Evolutionary conservation across 64 coral and sea anemone species (phyloP).

Genomic region (Pocillopora verrucosa): DNA sequence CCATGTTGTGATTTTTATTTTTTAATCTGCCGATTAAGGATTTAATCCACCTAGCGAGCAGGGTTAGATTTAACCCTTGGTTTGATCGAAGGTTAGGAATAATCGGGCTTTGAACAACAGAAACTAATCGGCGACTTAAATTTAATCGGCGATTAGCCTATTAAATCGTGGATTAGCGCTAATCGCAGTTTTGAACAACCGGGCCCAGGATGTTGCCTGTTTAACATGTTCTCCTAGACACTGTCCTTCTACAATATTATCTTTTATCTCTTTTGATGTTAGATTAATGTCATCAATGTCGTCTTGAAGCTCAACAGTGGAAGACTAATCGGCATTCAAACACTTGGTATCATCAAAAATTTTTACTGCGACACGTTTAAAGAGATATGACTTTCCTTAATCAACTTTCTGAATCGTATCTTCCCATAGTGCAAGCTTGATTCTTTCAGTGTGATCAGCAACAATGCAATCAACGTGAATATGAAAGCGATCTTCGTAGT

Average conservation of each 20-base stretch:
- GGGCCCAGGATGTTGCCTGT: not conserved
- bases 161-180: too few species aligned
- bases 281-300: slow-evolving; percentile 34
- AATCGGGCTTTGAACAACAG: too few species aligned
- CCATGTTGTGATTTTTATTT: too few species aligned
- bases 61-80: too few species aligned
- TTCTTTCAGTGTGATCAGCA: slow-evolving; percentile 34
- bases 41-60: too few species aligned
- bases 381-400: slow-evolving; percentile 44
- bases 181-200: too few species aligned
- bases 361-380: slow-evolving; percentile 28
- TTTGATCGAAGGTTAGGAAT: too few species aligned
- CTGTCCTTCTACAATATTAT: slow-evolving; percentile 39
- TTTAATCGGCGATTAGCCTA: too few species aligned
- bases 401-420: slow-evolving; percentile 38
- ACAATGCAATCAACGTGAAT: not conserved
- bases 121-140: too few species aligned
- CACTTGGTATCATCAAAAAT: slow-evolving; percentile 41
- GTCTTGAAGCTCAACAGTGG: slow-evolving; percentile 1
- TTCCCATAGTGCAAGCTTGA: slow-evolving; percentile 45
- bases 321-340: too few species aligned
- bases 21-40: too few species aligned
- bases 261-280: slow-evolving; percentile 50
- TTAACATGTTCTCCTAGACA: slow-evolving; percentile 58
- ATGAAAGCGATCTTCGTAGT: too few species aligned